Conservation (phyloP, 1,140 invertebrate species). For the Anastrepha ludens region DNA sequence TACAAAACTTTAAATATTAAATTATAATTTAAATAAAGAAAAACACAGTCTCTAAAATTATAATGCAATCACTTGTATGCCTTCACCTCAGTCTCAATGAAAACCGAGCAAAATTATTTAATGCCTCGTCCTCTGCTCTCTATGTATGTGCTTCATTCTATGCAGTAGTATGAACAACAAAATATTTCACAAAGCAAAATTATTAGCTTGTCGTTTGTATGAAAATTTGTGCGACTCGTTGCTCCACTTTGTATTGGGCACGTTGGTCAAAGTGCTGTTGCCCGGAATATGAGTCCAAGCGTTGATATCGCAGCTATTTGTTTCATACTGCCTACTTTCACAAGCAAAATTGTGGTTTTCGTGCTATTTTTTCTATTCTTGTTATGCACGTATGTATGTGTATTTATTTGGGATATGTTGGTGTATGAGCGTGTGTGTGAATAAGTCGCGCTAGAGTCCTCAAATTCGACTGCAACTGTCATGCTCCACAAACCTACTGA, state of each 20-base stretch:
- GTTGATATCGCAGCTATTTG: not conserved
- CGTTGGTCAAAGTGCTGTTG: conserved; percentile 34
- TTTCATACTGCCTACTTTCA: not conserved
- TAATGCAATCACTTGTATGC: not conserved
- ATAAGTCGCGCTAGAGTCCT: conserved; percentile 18
- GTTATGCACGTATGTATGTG: not conserved
- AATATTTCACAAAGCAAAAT: not conserved
- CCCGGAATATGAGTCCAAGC: conserved; percentile 23
- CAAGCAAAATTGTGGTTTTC: not conserved
- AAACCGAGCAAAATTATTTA: not conserved
- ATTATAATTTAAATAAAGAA: not conserved
- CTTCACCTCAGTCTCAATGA: not conserved
- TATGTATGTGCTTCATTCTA: not conserved
- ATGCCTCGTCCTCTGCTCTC: not conserved
- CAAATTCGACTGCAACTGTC: conserved; percentile 41
- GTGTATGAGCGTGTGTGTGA: not conserved
- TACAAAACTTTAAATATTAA: too few relatives aligned
- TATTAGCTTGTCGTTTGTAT: not conserved
- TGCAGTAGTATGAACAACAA: not conserved
- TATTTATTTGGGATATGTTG: not conserved
- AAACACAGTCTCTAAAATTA: not conserved
- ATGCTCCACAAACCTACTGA: conserved; percentile 51
- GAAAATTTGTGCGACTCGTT: conserved; percentile 23
- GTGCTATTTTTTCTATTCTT: not conserved
- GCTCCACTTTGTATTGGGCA: not conserved